Conservation (phyloP, 2,888 invertebrate species). For the Drosophila koepferae region DNA sequence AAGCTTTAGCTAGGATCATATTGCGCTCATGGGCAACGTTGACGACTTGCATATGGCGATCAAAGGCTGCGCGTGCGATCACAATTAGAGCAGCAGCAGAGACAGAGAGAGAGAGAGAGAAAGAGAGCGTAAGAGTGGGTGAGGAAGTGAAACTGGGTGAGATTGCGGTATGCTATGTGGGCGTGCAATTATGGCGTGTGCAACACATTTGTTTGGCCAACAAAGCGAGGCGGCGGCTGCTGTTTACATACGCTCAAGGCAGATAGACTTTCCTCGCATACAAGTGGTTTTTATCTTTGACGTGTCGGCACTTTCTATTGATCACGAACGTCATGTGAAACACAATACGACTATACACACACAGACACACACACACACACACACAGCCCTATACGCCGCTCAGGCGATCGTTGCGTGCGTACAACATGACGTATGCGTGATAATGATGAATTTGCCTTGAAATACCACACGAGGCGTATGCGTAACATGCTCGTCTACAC, state of each 20-base stretch:
- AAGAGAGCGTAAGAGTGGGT: not conserved
- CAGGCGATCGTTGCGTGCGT: conserved; percentile 38
- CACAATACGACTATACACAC: conserved; percentile 65
- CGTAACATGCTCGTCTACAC: conserved; percentile 49
- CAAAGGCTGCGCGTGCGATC: conserved; percentile 74
- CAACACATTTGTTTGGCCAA: conserved; percentile 65
- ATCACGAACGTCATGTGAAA: conserved; percentile 61
- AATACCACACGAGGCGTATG: conserved; percentile 58
- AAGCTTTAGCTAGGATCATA: conserved; percentile 35
- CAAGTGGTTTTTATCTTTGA: conserved; percentile 55
- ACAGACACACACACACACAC: too few species aligned
- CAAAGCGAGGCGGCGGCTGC: conserved; percentile 22
- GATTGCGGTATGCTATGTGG: conserved; percentile 42
- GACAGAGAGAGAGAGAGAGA: not conserved
- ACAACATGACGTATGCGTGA: conserved; percentile 72
- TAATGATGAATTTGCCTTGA: conserved; percentile 61
- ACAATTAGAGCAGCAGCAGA: conserved; percentile 50
- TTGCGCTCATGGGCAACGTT: conserved; percentile 60
- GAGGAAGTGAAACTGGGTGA: not conserved
- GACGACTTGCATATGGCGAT: conserved; percentile 74
- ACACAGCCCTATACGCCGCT: not conserved
- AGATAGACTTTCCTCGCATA: conserved; percentile 45
- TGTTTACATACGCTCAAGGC: conserved; percentile 53
- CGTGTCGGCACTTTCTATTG: conserved; percentile 63
- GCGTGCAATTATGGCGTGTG: conserved; percentile 71